Evolutionary conservation across 2,797 vertebrate species (phyloP), one percentile per base, ranked within the genome.

Genomic region (Acridotheres tristis): DNA sequence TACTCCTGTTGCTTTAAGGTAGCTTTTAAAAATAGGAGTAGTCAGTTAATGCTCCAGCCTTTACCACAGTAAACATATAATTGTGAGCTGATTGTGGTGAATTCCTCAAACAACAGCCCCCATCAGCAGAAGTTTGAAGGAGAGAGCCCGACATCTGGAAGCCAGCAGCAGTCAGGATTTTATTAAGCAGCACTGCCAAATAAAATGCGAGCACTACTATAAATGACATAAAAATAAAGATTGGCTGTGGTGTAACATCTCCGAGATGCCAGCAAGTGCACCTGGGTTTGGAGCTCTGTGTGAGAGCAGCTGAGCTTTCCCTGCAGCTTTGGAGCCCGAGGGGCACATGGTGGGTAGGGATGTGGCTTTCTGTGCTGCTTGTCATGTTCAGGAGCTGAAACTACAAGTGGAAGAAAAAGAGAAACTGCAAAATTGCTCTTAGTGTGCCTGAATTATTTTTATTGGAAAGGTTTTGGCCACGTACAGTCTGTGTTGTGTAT

Each of bases 111-210:
- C 20, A 43, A 55, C 63, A 82, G 30, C 71, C 69, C 27, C 74
- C 84, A 57, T 85, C 55, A 45, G 23, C 58, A 23, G 16, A 72
- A 73, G 78, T 63, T 73, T 74, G 47, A 75, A 85, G 72, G 90
- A 63, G 22, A 40, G 73, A 78, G 79, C 71, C 36, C 2, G 7
- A 61, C 94, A 94, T 94, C 92, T 94, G 90, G 93, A 88, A 91
- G 53, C 88, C 90, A 96, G 88, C 68, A 85, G 82, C 85, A 76
- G 79, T 76, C 11, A 4, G 75, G 85, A 15, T 66, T 85, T 89
- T 80, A 91, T 69, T 69, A 80, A 95, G 50, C 11, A 8, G 40
- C 47, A 5, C 51, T 73, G 89, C 82, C 90, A 91, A 88, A 79
- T 85, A 80, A 89, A 96, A 91, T 71, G 40, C 2, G 5, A 83